A percentile compares a stretch with the other conserved stretches of the same genome.
These are phyloP conservation scores for Odontomyia ornata DNA, from an alignment of 2,888 invertebrate genomes.

Conservation along the genomic window DNA sequence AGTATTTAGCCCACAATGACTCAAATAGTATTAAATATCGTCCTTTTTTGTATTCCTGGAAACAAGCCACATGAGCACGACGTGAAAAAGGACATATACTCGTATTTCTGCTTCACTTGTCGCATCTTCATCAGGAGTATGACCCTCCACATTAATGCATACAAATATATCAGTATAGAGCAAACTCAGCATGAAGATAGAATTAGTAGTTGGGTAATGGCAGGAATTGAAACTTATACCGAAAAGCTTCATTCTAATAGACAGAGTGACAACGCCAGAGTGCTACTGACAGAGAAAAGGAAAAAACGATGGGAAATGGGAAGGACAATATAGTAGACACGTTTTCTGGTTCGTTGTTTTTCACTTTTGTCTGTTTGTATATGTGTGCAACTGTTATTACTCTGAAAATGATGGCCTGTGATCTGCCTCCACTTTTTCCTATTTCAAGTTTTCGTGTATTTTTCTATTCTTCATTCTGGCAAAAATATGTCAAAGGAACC, in stretches of 20 bases:
- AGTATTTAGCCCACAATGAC: conserved; percentile 47
- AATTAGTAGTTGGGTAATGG: background rate
- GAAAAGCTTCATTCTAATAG: background rate
- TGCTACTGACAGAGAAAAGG: background rate
- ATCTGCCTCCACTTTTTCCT: conserved; percentile 16
- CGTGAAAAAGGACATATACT: background rate
- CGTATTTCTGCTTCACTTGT: background rate
- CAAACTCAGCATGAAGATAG: background rate
- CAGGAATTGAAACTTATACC: conserved; percentile 30
- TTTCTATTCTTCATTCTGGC: background rate
- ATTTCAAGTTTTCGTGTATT: background rate
- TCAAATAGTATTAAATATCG: conserved; percentile 47
- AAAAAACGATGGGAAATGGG: background rate
- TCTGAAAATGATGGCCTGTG: conserved; percentile 31
- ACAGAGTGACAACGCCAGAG: background rate
- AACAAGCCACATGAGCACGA: background rate
- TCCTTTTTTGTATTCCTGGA: conserved; percentile 34
- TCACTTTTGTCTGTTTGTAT: background rate
- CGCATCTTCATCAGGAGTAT: conserved; percentile 12
- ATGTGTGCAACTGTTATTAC: conserved; percentile 1
- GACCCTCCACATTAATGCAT: background rate
- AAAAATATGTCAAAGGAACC: conserved; percentile 43
- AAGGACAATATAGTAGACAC: conserved; percentile 25
- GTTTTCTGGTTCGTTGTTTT: conserved; percentile 25
- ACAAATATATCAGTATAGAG: background rate